A percentile compares a stretch with the other conserved stretches of the same genome.
phyloP scores from a whole-genome alignment of 2,888 invertebrate species.

The Patella caerulea region DNA sequence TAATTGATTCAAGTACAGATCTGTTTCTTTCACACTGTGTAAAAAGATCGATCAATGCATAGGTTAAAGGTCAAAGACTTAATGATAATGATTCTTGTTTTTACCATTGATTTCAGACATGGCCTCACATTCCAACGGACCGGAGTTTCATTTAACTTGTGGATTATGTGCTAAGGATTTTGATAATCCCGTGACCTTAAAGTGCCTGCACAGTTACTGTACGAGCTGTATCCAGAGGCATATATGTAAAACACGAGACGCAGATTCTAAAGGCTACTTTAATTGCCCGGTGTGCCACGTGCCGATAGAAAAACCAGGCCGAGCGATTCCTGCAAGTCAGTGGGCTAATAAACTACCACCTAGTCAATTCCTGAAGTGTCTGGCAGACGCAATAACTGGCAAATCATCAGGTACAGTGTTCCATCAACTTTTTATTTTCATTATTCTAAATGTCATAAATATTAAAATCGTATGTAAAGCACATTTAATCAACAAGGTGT shows the following conservation, averaged over 20 bases:
- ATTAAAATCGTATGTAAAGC: too few relatives aligned
- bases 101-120: slow-evolving; percentile 2
- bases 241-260: not conserved
- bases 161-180: not conserved
- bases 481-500: too few relatives aligned
- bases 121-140: not conserved
- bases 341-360: not conserved
- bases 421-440: too few relatives aligned
- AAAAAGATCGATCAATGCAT: too few relatives aligned
- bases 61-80: too few relatives aligned
- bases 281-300: not conserved
- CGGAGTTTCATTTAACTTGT: slow-evolving; percentile 7
- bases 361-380: slow-evolving; percentile 1
- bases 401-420: not conserved
- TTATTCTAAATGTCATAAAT: too few relatives aligned
- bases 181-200: slow-evolving; percentile 1
- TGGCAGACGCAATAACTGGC: slow-evolving; percentile 2
- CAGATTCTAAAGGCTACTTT: not conserved
- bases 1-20: too few relatives aligned
- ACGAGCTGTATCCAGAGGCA: not conserved
- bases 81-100: not conserved
- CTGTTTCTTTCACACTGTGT: too few relatives aligned
- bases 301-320: not conserved
- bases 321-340: not conserved
- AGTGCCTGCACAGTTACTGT: not conserved